A percentile compares a stretch with the other conserved stretches of the same genome.
Conservation (phyloP, 2,113 vertebrate genomes). For the Planiliza haematocheilus region DNA sequence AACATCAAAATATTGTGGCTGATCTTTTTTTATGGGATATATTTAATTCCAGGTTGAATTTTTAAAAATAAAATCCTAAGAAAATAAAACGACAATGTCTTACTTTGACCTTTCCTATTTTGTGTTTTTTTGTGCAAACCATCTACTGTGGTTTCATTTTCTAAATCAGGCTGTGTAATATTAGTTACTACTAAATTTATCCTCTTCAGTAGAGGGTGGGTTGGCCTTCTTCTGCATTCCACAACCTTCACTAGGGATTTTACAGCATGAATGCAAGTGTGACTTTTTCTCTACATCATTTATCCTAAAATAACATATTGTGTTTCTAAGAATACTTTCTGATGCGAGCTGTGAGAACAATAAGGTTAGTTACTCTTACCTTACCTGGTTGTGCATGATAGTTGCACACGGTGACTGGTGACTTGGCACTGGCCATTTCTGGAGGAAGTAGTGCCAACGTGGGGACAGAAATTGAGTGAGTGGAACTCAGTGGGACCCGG, state of each 20-base stretch:
- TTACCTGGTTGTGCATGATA: slow-evolving; percentile 59
- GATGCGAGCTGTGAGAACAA: slow-evolving; percentile 9
- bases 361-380: slow-evolving; percentile 14
- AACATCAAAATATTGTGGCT: slow-evolving; percentile 72
- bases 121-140: slow-evolving; percentile 45
- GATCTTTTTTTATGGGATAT: slow-evolving; percentile 58
- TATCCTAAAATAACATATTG: not conserved
- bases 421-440: slow-evolving; percentile 74
- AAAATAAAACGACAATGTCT: slow-evolving; percentile 5
- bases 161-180: slow-evolving; percentile 62
- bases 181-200: slow-evolving; percentile 45
- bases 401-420: slow-evolving; percentile 61
- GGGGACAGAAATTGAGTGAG: slow-evolving; percentile 79
- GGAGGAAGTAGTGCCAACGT: slow-evolving; percentile 73
- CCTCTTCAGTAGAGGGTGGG: slow-evolving; percentile 17
- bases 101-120: slow-evolving; percentile 39
- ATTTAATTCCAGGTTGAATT: slow-evolving; percentile 58
- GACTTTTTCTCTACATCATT: slow-evolving; percentile 5
- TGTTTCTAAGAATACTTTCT: slow-evolving; percentile 21
- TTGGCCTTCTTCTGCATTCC: slow-evolving; percentile 27
- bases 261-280: slow-evolving; percentile 19
- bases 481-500: slow-evolving; percentile 79
- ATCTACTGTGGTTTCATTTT: slow-evolving; percentile 50
- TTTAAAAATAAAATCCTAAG: slow-evolving; percentile 50
- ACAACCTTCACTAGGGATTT: slow-evolving; percentile 23